A percentile compares a stretch with the other conserved stretches of the same genome.
These are phyloP conservation scores for Esox masquinongy DNA, from an alignment of 2,797 vertebrate genomes.

Conservation along the genomic window DNA sequence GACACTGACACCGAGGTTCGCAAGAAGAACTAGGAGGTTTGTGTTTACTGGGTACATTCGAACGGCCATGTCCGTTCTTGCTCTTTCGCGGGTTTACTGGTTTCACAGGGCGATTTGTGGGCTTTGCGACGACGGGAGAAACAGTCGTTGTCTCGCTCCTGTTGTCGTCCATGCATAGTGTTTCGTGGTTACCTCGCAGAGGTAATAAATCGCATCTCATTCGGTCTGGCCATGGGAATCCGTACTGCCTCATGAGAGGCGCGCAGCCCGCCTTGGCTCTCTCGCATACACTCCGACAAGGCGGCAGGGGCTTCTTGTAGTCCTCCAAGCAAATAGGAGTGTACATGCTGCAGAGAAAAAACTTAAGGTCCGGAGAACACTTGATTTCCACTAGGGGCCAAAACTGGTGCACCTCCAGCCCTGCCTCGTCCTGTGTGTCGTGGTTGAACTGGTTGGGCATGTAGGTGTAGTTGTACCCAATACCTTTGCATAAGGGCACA, in stretches of 20 bases:
- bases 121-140: conserved; percentile 84
- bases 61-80: conserved; percentile 55
- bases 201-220: conserved; percentile 96
- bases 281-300: conserved; percentile 94
- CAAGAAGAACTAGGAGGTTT: conserved; percentile 72
- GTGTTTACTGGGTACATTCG: conserved; percentile 68
- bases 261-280: conserved; percentile 94
- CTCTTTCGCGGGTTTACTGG: conserved; percentile 64
- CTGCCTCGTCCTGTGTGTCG: conserved; percentile 98
- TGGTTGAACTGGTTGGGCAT: conserved; percentile 99
- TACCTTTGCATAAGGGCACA: conserved; percentile 93
- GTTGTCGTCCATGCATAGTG: conserved; percentile 98
- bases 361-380: conserved; percentile 92
- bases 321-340: conserved; percentile 97
- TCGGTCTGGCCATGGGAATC: conserved; percentile 96
- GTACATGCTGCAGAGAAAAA: conserved; percentile 99
- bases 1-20: conserved; percentile 88
- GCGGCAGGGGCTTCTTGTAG: conserved; percentile 96
- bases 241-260: conserved; percentile 98
- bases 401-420: conserved; percentile 98
- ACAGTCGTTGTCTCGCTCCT: conserved; percentile 87
- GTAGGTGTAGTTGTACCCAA: conserved; percentile 98
- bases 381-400: conserved; percentile 98
- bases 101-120: conserved; percentile 77
- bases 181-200: conserved; percentile 89